A percentile compares a stretch with the other conserved stretches of the same genome.
These are phyloP conservation scores for Alloplasta piceator DNA, from an alignment of 2,888 invertebrate genomes.

Conservation along the genomic window DNA sequence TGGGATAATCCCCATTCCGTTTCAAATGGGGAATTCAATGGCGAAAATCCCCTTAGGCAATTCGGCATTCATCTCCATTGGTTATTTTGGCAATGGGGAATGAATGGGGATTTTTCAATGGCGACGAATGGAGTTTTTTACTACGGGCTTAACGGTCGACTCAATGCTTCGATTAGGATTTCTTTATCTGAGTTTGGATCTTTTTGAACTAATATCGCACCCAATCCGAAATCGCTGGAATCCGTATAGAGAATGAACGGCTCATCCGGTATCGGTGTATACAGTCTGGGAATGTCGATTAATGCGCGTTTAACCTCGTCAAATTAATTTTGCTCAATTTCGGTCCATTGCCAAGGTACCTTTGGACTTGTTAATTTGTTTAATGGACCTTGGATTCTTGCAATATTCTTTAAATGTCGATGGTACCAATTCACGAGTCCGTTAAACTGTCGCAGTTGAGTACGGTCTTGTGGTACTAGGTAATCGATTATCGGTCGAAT, in stretches of 20 bases:
- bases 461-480: slow-evolving; percentile 45
- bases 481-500: slow-evolving; percentile 43
- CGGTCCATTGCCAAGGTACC: slow-evolving; percentile 56
- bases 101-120: no score
- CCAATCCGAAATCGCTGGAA: slow-evolving; percentile 45
- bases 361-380: slow-evolving; percentile 53
- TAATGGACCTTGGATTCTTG: slow-evolving; percentile 50
- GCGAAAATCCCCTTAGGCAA: no score
- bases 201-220: slow-evolving; percentile 59
- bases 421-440: slow-evolving; percentile 58
- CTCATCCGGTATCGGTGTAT: slow-evolving; percentile 51
- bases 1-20: no score
- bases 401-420: slow-evolving; percentile 44
- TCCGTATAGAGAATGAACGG: slow-evolving; percentile 56
- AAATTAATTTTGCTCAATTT: slow-evolving; percentile 47
- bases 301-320: slow-evolving; percentile 44
- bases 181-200: slow-evolving; percentile 21
- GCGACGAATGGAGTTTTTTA: no score
- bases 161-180: not conserved
- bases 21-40: no score
- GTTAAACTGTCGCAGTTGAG: slow-evolving; percentile 58
- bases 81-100: no score
- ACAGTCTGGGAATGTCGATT: slow-evolving; percentile 39
- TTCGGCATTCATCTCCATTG: no score
- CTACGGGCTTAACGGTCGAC: not conserved